Evolutionary conservation across 2,888 invertebrate genomes (phyloP).

Genomic region (Pyrgus malvae): DNA sequence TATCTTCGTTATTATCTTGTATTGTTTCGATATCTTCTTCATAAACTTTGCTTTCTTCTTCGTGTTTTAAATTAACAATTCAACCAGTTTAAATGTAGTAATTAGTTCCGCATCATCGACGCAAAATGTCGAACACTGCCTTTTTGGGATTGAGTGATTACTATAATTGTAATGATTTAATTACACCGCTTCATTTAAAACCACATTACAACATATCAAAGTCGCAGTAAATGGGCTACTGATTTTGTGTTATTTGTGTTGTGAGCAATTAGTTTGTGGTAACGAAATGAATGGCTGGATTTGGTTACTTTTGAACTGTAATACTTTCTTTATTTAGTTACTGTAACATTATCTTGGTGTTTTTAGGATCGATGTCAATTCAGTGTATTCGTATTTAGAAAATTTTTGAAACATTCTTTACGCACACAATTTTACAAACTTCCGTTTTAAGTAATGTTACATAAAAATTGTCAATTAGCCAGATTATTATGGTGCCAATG

Average conservation of each 20-base stretch:
- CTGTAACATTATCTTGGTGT: no score
- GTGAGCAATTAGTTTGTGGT: background rate
- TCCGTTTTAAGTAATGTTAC: no score
- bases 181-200: slow-evolving; percentile 15
- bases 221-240: background rate
- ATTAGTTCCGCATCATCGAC: slow-evolving; percentile 9
- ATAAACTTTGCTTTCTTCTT: no score
- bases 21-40: no score
- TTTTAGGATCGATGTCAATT: no score
- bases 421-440: no score
- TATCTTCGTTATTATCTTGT: no score
- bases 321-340: background rate
- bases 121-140: slow-evolving; percentile 14
- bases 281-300: no score
- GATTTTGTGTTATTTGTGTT: background rate
- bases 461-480: no score
- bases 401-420: no score
- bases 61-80: background rate
- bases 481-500: no score
- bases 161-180: slow-evolving; percentile 22
- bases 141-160: slow-evolving; percentile 25
- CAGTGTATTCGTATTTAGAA: no score
- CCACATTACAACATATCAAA: slow-evolving; percentile 9
- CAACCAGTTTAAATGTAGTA: slow-evolving; percentile 10
- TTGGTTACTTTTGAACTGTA: background rate